These are phyloP conservation scores for Varecia variegata DNA, from an alignment of 2,797 vertebrate species.

Conservation along the genomic window DNA sequence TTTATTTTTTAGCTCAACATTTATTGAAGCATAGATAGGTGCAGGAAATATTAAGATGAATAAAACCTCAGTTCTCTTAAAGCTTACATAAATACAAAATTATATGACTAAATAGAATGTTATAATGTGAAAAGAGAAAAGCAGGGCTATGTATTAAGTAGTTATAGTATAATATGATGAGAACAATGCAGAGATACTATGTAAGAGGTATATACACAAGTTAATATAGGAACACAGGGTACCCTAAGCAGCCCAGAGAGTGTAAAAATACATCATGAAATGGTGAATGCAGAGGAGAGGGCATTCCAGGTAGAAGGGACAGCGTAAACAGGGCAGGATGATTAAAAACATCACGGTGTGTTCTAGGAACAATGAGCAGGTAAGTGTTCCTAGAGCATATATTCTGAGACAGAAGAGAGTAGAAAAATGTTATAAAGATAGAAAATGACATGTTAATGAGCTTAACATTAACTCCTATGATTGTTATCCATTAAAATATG, in stretches of 20 bases:
- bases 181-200: background rate
- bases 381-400: background rate
- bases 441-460: background rate
- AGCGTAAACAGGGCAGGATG: background rate
- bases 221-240: background rate
- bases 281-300: background rate
- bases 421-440: background rate
- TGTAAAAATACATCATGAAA: background rate
- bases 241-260: background rate
- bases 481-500: background rate
- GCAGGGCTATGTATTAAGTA: background rate
- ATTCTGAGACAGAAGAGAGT: background rate
- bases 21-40: background rate
- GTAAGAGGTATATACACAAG: background rate
- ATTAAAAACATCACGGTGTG: background rate
- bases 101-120: background rate
- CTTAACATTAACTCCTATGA: background rate
- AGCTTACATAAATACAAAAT: background rate
- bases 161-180: background rate
- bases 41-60: background rate
- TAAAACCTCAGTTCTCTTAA: background rate
- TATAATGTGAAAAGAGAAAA: background rate
- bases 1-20: background rate
- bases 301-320: background rate
- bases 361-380: background rate